Evolutionary conservation across 2,888 invertebrate genomes (phyloP).

Genomic region (Sarcophaga variegata): DNA sequence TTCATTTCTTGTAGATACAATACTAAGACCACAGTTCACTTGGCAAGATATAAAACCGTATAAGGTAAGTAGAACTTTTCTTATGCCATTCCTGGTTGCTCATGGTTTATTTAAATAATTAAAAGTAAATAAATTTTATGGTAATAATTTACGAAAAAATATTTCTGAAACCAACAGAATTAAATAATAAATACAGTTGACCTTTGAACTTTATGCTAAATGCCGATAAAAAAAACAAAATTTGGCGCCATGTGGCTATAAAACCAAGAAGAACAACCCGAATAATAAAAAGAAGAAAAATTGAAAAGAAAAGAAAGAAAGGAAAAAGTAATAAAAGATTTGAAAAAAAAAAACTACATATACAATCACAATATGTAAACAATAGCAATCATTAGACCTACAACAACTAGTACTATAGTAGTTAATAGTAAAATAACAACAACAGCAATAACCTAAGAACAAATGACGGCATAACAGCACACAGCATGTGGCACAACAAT

Average conservation of each 20-base stretch:
- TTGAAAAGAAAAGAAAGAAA: background rate
- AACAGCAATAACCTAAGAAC: conserved; percentile 14
- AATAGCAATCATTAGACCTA: conserved; percentile 13
- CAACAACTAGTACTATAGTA: conserved; percentile 17
- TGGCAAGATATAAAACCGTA: no score
- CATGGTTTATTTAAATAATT: no score
- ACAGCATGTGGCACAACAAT: conserved; percentile 51
- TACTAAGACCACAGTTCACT: no score
- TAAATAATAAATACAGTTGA: conserved; percentile 66
- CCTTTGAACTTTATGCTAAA: conserved; percentile 70
- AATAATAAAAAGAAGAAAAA: background rate
- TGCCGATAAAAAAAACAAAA: conserved; percentile 68
- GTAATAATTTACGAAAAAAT: no score
- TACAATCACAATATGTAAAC: conserved; percentile 17
- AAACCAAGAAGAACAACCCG: conserved; percentile 40
- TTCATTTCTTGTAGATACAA: no score
- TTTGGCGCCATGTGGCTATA: conserved; percentile 68
- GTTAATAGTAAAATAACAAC: conserved; percentile 25
- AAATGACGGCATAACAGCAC: conserved; percentile 47
- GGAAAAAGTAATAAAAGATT: conserved; percentile 36
- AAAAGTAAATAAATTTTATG: no score
- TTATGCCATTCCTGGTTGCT: no score
- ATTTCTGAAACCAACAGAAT: background rate
- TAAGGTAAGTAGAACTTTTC: no score
- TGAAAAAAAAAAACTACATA: conserved; percentile 12